Evolutionary conservation across 1,140 invertebrate genomes (phyloP).

Genomic region (Drosophila lacertosa): DNA sequence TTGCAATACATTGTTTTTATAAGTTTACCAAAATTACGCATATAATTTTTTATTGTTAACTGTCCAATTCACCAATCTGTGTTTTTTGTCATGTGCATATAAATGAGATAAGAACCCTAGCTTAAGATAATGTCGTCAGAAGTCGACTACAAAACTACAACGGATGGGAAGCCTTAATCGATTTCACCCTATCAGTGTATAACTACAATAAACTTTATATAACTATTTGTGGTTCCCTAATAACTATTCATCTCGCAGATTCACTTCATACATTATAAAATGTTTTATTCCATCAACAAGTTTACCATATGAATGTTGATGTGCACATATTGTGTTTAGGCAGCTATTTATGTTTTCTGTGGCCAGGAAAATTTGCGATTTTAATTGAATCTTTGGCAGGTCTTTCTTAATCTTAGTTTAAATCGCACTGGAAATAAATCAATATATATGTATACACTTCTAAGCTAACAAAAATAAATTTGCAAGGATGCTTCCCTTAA

Average conservation of each 20-base stretch:
- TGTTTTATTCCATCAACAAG: too few relatives aligned
- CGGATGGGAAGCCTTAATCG: conserved; percentile 48
- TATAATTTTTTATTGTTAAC: conserved; percentile 17
- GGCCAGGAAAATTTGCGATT: neutral
- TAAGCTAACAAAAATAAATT: too few relatives aligned
- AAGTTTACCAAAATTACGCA: conserved; percentile 48
- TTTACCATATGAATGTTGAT: neutral
- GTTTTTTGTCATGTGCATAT: conserved; percentile 45
- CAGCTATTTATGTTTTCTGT: neutral
- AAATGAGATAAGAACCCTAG: conserved; percentile 1
- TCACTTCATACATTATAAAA: conserved; percentile 1
- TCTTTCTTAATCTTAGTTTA: too few relatives aligned
- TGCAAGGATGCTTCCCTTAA: too few relatives aligned
- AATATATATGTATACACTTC: too few relatives aligned
- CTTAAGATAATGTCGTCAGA: conserved; percentile 4
- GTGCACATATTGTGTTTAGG: neutral
- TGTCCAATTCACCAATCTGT: conserved; percentile 35
- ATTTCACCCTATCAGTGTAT: conserved; percentile 58
- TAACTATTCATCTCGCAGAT: too few relatives aligned
- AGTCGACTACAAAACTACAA: conserved; percentile 7
- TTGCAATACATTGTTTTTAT: conserved; percentile 60
- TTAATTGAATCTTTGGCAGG: neutral
- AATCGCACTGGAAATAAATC: too few relatives aligned
- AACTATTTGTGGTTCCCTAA: conserved; percentile 10
- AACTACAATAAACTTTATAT: conserved; percentile 26